Percentiles rank a stretch among this genome's conserved stretches.
These are phyloP conservation scores for Drosophila mercatorum DNA, from an alignment of 2,888 invertebrate genomes.

Conservation along the genomic window DNA sequence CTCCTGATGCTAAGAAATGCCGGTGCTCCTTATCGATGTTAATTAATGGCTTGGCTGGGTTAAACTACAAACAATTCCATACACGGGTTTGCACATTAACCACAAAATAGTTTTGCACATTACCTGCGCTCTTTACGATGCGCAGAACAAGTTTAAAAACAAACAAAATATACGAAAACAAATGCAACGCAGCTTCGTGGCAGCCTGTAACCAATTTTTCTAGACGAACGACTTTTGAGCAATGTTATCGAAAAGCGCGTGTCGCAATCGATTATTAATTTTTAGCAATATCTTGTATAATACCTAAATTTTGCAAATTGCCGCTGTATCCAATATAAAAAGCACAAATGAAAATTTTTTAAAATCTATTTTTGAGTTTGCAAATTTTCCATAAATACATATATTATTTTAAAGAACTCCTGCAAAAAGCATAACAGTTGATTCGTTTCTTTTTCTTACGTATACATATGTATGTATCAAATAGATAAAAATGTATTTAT, in stretches of 20 bases:
- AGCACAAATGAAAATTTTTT: too few species aligned
- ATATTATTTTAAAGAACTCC: too few species aligned
- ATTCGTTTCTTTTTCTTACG: too few species aligned
- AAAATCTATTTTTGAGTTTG: too few species aligned
- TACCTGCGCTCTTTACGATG: constrained; percentile 23
- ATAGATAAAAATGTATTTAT: too few species aligned
- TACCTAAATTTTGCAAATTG: background rate
- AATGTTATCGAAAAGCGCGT: constrained; percentile 28
- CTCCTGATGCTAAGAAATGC: constrained; percentile 34
- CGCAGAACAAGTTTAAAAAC: constrained; percentile 27
- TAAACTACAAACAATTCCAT: constrained; percentile 32
- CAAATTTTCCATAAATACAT: too few species aligned
- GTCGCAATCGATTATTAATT: constrained; percentile 3
- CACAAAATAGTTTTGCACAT: constrained; percentile 33
- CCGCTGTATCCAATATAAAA: too few species aligned
- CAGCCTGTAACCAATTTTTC: constrained; percentile 45
- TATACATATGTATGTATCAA: too few species aligned
- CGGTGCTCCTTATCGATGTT: constrained; percentile 33
- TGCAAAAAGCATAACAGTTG: too few species aligned
- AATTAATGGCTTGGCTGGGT: constrained; percentile 21
- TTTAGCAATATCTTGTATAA: background rate
- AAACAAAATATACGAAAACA: constrained; percentile 45
- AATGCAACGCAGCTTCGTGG: constrained; percentile 52
- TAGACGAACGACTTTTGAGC: constrained; percentile 28
- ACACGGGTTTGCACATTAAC: constrained; percentile 18